Evolutionary conservation across 2,888 invertebrate species (phyloP), one percentile per base, ranked within the genome.

Genomic region (Gibbula magus): DNA sequence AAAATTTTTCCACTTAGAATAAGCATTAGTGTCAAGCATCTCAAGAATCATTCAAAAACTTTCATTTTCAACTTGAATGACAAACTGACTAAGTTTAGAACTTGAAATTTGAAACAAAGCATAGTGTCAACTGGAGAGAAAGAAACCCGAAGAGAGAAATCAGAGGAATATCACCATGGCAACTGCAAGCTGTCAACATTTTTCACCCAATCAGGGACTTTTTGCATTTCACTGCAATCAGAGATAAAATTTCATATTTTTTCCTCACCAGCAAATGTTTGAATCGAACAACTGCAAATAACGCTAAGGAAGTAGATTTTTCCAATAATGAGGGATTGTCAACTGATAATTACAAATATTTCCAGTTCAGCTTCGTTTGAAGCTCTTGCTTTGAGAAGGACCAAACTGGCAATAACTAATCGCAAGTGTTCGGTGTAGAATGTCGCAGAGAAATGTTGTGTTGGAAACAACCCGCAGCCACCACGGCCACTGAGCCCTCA

Each of bases 61-160:
- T 45, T 45, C 5, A 45, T 45, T 8, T 61, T 13, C n/a, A 22
- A 25, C 25, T 25, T 25, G 29, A 13, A 29, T 61, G 61, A 25
- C 61, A 61, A 56, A 61, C 16, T 61, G 22, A 22, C 29, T 61
- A 25, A 13, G 16, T 25, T 29, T 61, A 25, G 29, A 61, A 61
- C 22, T 29, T 61, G 61, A 61, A 61, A 61, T 16, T 29, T 61
- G 61, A 61, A 61, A 61, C 61, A 61, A 61, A 61, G 61, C 61
- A 61, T 61, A 61, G 22, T 61, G 61, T 61, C 61, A 61, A 61
- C 61, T 29, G 61, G 61, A 61, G 29, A 61, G 61, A 61, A 61
- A 61, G 61, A 61, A 61, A 16, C 5, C 45, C 16, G 61, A 61
- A 61, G 29, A 61, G 29, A 29, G 29, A 0, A 61, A 61, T 29